These are phyloP conservation scores for Peromyscus leucopus DNA, from an alignment of 2,113 vertebrate genomes.

Conservation along the genomic window DNA sequence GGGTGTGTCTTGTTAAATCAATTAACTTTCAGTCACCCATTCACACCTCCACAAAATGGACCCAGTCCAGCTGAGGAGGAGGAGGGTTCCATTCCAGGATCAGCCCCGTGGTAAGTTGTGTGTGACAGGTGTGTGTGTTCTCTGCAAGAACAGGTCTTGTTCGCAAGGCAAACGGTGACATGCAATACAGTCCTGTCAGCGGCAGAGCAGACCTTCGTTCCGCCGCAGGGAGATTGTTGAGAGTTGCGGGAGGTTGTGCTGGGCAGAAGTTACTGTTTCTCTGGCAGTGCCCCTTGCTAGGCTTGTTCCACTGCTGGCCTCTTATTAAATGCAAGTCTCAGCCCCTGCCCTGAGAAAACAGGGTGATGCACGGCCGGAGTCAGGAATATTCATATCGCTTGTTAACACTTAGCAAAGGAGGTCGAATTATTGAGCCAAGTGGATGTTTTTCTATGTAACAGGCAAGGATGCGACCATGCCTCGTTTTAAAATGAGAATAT, in stretches of 20 bases:
- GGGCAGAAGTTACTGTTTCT: slow-evolving; percentile 27
- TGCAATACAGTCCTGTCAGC: background rate
- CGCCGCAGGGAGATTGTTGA: background rate
- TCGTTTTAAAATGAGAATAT: slow-evolving; percentile 19
- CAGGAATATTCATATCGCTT: background rate
- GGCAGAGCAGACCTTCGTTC: background rate
- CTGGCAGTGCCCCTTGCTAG: background rate
- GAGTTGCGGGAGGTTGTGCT: background rate
- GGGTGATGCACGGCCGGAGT: background rate
- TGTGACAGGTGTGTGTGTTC: slow-evolving; percentile 31
- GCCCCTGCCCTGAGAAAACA: slow-evolving; percentile 7
- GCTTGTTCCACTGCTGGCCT: background rate
- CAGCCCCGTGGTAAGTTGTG: background rate
- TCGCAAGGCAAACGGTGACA: slow-evolving; percentile 49
- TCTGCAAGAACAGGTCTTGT: slow-evolving; percentile 44
- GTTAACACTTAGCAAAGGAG: background rate
- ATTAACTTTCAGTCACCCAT: background rate
- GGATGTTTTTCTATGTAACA: background rate
- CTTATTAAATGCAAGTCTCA: background rate
- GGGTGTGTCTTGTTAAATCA: background rate
- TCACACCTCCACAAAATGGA: no score
- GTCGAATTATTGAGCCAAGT: background rate
- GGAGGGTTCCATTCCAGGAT: background rate
- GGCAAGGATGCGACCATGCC: background rate
- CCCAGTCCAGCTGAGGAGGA: fast-evolving